Conservation (phyloP, 2,113 vertebrate genomes). For the Rhinolophus sinicus region DNA sequence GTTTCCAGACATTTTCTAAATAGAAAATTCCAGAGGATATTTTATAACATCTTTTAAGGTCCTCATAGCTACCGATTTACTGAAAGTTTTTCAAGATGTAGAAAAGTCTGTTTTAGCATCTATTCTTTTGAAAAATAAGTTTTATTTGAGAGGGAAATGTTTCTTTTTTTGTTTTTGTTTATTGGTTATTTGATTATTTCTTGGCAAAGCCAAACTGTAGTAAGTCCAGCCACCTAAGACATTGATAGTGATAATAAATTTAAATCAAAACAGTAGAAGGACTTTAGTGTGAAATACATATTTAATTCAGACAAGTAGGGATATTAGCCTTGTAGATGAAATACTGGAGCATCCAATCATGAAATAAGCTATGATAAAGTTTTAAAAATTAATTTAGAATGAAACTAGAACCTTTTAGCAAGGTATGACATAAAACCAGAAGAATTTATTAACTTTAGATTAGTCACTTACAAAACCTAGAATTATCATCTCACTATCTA, state of each 20-base stretch:
- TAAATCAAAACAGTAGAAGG: neutral
- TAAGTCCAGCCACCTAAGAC: neutral
- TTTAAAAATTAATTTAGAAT: slow-evolving; percentile 56
- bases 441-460: neutral
- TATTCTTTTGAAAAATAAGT: neutral
- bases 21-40: neutral
- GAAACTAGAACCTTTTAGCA: slow-evolving; percentile 20
- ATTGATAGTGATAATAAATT: neutral
- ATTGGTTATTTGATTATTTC: neutral
- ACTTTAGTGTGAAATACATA: neutral
- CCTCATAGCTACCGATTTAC: neutral
- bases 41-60: neutral
- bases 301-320: neutral
- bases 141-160: neutral
- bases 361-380: neutral
- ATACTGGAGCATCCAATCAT: slow-evolving; percentile 13
- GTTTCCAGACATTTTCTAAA: neutral
- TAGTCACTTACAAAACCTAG: neutral
- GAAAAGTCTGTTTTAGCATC: neutral
- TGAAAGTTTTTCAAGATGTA: neutral
- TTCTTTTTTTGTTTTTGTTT: neutral
- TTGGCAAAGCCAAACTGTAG: neutral
- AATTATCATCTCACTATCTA: neutral
- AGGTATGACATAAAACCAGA: neutral
- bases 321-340: slow-evolving; percentile 35